Conservation (phyloP, 1,140 invertebrate genomes). For the Zaprionus tsacasi region DNA sequence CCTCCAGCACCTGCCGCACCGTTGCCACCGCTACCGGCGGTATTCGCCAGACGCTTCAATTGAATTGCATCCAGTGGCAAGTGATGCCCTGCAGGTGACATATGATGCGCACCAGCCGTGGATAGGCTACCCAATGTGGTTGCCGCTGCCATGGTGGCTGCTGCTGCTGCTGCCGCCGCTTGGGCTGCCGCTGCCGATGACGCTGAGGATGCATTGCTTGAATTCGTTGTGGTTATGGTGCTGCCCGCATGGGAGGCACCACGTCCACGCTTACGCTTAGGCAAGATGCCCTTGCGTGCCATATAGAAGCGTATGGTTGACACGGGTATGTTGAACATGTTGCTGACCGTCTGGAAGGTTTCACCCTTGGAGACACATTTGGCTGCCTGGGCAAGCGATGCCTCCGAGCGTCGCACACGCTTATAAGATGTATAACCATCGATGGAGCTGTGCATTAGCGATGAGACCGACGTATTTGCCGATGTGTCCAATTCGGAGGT, state of each 20-base stretch:
- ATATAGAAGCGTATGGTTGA: conserved; percentile 94
- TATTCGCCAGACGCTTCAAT: conserved; percentile 49
- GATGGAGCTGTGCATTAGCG: conserved; percentile 59
- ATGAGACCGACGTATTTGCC: conserved; percentile 51
- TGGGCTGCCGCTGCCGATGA: conserved; percentile 33
- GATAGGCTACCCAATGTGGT: conserved; percentile 48
- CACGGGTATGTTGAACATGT: conserved; percentile 93
- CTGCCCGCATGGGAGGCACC: conserved; percentile 81
- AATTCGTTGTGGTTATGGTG: conserved; percentile 56
- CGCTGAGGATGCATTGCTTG: not conserved
- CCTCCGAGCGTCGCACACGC: conserved; percentile 88
- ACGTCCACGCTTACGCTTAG: conserved; percentile 89
- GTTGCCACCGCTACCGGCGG: conserved; percentile 22
- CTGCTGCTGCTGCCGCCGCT: conserved; percentile 28
- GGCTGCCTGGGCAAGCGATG: conserved; percentile 90
- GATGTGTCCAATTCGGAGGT: conserved; percentile 58
- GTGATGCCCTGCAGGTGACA: not conserved
- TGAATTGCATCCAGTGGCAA: conserved; percentile 55
- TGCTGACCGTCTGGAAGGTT: conserved; percentile 92
- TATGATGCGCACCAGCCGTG: conserved; percentile 42
- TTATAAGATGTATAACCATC: conserved; percentile 70
- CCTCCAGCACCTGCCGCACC: not conserved
- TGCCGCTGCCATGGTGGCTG: conserved; percentile 45
- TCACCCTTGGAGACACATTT: conserved; percentile 91
- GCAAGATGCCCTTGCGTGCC: conserved; percentile 92